Evolutionary conservation across 2,113 vertebrate genomes (phyloP), one percentile per base, ranked within the genome.

Genomic region (Empidonax alnorum): DNA sequence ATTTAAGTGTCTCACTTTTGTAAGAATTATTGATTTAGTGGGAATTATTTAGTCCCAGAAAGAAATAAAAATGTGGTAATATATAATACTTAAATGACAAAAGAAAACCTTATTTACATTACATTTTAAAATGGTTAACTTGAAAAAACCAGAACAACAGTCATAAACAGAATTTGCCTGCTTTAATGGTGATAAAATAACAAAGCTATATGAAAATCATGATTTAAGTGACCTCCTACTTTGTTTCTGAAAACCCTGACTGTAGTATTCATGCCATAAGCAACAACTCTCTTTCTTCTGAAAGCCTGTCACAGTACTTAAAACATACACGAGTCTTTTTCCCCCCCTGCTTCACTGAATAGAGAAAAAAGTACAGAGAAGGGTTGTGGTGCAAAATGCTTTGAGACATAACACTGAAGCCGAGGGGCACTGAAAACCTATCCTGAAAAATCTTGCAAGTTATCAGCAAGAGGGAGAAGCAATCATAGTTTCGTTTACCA

Each of bases 11-110:
- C 53, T 90, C 33, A 55, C 18, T 62, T 75, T 63, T 42, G 85
- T 41, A 77, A 77, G 30, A 10, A 25, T 68, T 79, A 76, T 84
- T 68, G 67, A 93, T 93, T 94, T 84, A n/a, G 22, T 39, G 35
- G 12, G 17, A 85, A 44, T 65, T 86, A 66, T 47, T 93, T 80
- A 53, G 63, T 59, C 37, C 13, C 59, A 79, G 42, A 83, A 58
- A 58, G 41, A 75, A 52, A 88, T 62, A 72, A 73, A 67, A 93
- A 53, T 79, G 12, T 67, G 21, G 14, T 53, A 46, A 58, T 61
- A 17, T 9, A 14, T 71, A 61, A 68, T 53, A 46, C 2, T 8
- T 63, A 7, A 35, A 37, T 21, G 18, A 87, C 9, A 76, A 79
- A 68, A 72, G 30, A 71, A 82, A 78, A 52, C 1, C 30, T 65